Conservation (phyloP, 2,113 vertebrate species). For the Esox niger region DNA sequence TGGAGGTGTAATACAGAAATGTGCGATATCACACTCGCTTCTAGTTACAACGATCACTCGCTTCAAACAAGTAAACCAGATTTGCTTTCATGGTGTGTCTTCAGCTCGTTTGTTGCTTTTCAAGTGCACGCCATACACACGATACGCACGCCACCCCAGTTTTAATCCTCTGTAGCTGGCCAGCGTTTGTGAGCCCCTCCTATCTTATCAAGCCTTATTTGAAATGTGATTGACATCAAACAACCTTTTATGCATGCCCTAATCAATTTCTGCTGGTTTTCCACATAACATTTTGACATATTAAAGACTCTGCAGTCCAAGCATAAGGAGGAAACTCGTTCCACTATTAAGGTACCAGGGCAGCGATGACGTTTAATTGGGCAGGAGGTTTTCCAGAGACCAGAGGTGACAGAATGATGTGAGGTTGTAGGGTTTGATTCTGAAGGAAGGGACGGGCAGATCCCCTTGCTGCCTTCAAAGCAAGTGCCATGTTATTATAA, state of each 20-base stretch:
- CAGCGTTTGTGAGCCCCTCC: background rate
- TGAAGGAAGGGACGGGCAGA: too few relatives aligned
- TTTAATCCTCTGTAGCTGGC: background rate
- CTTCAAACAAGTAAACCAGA: constrained; percentile 7
- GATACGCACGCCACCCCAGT: background rate
- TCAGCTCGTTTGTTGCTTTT: background rate
- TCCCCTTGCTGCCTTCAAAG: too few relatives aligned
- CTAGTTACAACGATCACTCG: constrained; percentile 36
- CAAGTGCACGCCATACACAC: background rate
- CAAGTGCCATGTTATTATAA: too few relatives aligned
- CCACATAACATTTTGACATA: background rate
- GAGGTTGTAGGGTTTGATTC: too few relatives aligned
- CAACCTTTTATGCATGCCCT: background rate
- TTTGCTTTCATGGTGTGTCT: background rate
- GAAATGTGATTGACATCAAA: background rate
- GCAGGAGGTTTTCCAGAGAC: too few relatives aligned
- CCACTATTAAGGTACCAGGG: too few relatives aligned
- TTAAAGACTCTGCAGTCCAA: background rate
- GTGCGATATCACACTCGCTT: constrained; percentile 57
- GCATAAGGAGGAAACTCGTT: too few relatives aligned
- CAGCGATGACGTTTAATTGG: too few relatives aligned
- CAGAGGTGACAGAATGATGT: too few relatives aligned
- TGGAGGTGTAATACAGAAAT: constrained; percentile 56
- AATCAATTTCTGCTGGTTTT: too few relatives aligned
- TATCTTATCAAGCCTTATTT: background rate